Percentiles rank a stretch among this genome's conserved stretches.
These are phyloP conservation scores for Dynastes hyllus DNA, from an alignment of 2,888 invertebrate genomes.

Conservation along the genomic window DNA sequence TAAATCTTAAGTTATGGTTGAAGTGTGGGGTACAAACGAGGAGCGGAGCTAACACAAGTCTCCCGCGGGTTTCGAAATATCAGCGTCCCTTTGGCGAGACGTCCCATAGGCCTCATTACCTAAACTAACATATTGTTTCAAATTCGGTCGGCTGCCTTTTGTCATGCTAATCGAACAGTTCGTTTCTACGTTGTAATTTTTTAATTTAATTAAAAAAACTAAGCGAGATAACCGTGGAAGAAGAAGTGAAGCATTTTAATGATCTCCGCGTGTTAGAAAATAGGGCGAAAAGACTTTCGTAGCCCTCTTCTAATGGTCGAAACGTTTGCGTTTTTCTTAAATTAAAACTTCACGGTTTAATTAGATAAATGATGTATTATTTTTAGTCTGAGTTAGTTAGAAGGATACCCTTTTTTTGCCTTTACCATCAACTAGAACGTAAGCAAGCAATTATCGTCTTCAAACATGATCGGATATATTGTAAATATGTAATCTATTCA, in stretches of 20 bases:
- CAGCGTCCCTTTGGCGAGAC: too few relatives aligned
- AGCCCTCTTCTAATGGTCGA: too few relatives aligned
- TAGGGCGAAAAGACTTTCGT: too few relatives aligned
- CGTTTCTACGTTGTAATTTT: constrained; percentile 64
- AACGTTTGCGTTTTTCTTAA: too few relatives aligned
- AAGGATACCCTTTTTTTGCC: too few relatives aligned
- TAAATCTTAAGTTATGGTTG: constrained; percentile 53
- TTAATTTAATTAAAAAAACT: constrained; percentile 65
- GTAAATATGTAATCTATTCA: too few relatives aligned
- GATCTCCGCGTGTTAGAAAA: constrained; percentile 13
- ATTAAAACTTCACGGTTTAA: too few relatives aligned
- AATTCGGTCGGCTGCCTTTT: constrained; percentile 66
- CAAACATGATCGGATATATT: too few relatives aligned
- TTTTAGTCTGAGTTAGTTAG: too few relatives aligned
- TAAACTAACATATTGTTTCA: constrained; percentile 71
- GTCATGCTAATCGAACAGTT: constrained; percentile 63
- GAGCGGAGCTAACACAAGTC: constrained; percentile 56
- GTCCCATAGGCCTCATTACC: constrained; percentile 57
- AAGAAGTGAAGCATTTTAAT: constrained; percentile 31
- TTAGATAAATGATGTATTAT: too few relatives aligned
- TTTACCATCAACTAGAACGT: too few relatives aligned
- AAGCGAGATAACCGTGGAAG: not conserved
- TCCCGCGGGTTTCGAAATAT: constrained; percentile 54
- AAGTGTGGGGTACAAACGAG: constrained; percentile 57
- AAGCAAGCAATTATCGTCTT: too few relatives aligned